Evolutionary conservation across 2,888 invertebrate genomes (phyloP).

Genomic region (Dynastes maya): DNA sequence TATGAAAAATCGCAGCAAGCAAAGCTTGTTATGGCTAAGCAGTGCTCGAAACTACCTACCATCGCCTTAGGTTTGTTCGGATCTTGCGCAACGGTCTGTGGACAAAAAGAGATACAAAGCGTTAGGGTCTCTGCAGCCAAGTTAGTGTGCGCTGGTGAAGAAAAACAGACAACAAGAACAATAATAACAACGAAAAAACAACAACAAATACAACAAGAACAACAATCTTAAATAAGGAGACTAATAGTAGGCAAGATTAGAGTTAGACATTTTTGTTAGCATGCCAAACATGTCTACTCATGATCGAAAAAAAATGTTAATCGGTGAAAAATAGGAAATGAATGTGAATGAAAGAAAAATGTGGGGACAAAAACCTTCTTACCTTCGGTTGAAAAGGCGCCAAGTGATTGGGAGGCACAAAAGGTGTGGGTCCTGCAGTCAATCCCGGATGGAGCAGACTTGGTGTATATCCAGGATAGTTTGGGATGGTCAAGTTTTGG

Average conservation of each 20-base stretch:
- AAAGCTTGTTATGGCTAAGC: slow-evolving; percentile 51
- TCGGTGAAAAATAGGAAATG: not conserved
- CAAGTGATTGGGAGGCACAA: slow-evolving; percentile 90
- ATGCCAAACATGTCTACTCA: slow-evolving; percentile 14
- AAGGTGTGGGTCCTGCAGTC: slow-evolving; percentile 83
- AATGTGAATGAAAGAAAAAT: no score
- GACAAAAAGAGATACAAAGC: slow-evolving; percentile 67
- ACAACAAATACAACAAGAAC: slow-evolving; percentile 16
- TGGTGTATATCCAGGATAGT: slow-evolving; percentile 85
- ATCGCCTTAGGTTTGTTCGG: slow-evolving; percentile 68
- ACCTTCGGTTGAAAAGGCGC: slow-evolving; percentile 94
- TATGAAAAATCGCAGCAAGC: slow-evolving; percentile 40
- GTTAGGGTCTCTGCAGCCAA: slow-evolving; percentile 61
- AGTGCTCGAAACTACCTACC: slow-evolving; percentile 61
- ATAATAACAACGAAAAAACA: slow-evolving; percentile 11
- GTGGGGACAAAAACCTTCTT: slow-evolving; percentile 48
- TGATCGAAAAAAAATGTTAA: slow-evolving; percentile 29
- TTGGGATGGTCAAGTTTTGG: slow-evolving; percentile 81
- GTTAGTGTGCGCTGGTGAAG: slow-evolving; percentile 54
- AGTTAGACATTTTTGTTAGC: not conserved
- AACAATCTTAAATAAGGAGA: not conserved
- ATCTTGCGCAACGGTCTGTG: slow-evolving; percentile 68
- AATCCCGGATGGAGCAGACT: slow-evolving; percentile 86
- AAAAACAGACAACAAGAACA: not conserved
- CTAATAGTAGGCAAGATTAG: no score